Percentiles rank a stretch among this genome's conserved stretches.
phyloP scores from a whole-genome alignment of 1,140 invertebrate genomes.

The Drosophila mauritiana region DNA sequence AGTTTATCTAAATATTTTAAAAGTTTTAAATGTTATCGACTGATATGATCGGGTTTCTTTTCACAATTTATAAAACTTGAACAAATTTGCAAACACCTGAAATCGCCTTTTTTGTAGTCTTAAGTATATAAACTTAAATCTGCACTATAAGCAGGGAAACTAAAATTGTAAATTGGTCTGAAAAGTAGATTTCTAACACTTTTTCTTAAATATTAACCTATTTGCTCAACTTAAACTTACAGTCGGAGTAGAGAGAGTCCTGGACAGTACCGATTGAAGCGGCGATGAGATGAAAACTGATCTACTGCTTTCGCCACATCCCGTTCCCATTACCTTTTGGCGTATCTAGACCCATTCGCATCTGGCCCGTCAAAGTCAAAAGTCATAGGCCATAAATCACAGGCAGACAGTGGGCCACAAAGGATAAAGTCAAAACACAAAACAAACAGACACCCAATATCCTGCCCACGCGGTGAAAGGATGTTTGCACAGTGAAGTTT shows the following conservation, averaged over 20 bases:
- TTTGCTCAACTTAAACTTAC: conserved; percentile 1
- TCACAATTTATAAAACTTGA: too few relatives aligned
- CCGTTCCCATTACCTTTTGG: conserved; percentile 21
- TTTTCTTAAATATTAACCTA: too few relatives aligned
- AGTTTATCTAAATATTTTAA: too few relatives aligned
- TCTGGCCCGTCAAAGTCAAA: conserved; percentile 52
- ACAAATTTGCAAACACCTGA: too few relatives aligned
- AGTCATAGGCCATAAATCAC: conserved; percentile 66
- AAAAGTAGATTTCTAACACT: too few relatives aligned
- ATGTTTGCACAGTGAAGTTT: conserved; percentile 51
- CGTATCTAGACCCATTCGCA: conserved; percentile 21
- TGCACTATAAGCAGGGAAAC: too few relatives aligned
- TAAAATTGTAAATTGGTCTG: too few relatives aligned
- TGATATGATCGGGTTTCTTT: too few relatives aligned
- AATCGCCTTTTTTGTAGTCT: too few relatives aligned
- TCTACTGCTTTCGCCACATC: conserved; percentile 14
- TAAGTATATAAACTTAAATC: too few relatives aligned
- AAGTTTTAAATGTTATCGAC: too few relatives aligned
- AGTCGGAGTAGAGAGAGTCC: too few relatives aligned
- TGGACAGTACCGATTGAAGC: conserved; percentile 43
- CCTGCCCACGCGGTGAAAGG: conserved; percentile 36
- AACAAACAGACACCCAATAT: conserved; percentile 54
- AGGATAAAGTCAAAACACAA: conserved; percentile 71
- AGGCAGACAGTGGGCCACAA: conserved; percentile 41
- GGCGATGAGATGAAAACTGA: conserved; percentile 64